phyloP scores from a whole-genome alignment of 2,888 invertebrate genomes.

The Phoronis australis region DNA sequence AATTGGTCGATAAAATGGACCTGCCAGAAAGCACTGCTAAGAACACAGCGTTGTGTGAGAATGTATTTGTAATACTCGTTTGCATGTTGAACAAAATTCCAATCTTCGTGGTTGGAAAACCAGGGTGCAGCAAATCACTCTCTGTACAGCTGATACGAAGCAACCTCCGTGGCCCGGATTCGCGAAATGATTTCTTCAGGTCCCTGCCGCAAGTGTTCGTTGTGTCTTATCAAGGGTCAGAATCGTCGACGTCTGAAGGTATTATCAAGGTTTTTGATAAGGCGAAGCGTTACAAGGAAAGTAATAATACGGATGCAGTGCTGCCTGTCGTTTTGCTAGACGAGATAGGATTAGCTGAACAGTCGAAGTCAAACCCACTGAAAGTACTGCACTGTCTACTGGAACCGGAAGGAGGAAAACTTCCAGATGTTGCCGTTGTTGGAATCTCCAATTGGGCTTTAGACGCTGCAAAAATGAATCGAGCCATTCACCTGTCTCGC shows the following conservation, averaged over 20 bases:
- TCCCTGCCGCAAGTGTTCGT: constrained; percentile 22
- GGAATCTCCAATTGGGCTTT: constrained; percentile 33
- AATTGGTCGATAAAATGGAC: constrained; percentile 24
- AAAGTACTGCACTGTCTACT: constrained; percentile 31
- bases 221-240: constrained; percentile 30
- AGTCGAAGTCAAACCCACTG: constrained; percentile 30
- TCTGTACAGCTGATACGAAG: constrained; percentile 27
- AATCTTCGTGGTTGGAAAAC: constrained; percentile 30
- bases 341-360: constrained; percentile 35
- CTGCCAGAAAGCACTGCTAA: constrained; percentile 24
- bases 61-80: constrained; percentile 28
- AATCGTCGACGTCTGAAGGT: constrained; percentile 32
- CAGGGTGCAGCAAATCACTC: constrained; percentile 30
- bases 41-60: constrained; percentile 26
- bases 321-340: constrained; percentile 31
- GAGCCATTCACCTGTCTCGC: constrained; percentile 30
- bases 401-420: constrained; percentile 21
- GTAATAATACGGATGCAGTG: constrained; percentile 17
- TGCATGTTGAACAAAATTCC: constrained; percentile 27
- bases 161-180: constrained; percentile 27
- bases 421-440: constrained; percentile 29
- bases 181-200: constrained; percentile 22
- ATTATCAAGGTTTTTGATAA: constrained; percentile 31
- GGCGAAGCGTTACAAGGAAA: constrained; percentile 22
- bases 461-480: constrained; percentile 39